These are phyloP conservation scores for Tenebrosternarchus preto DNA, from an alignment of 2,113 vertebrate species.

Conservation along the genomic window DNA sequence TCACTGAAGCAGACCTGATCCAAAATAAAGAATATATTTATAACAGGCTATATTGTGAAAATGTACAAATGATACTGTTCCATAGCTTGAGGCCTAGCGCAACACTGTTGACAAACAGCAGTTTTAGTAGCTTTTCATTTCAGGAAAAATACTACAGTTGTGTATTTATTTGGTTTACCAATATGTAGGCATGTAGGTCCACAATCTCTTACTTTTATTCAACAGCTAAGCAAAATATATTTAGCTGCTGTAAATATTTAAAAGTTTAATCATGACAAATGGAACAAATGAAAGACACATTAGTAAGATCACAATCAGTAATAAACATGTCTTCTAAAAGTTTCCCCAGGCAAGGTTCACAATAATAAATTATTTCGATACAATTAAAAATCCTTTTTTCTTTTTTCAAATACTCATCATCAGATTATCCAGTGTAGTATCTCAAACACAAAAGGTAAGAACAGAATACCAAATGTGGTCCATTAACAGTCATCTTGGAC, in stretches of 20 bases:
- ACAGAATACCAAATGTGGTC: background rate
- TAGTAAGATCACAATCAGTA: constrained; percentile 11
- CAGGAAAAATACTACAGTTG: background rate
- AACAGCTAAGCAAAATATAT: background rate
- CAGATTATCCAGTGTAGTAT: background rate
- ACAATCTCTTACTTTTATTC: background rate
- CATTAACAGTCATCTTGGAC: background rate
- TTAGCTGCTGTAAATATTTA: background rate
- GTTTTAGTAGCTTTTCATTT: background rate
- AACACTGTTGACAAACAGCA: background rate
- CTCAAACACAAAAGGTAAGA: background rate
- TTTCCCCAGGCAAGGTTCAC: background rate
- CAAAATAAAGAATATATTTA: background rate
- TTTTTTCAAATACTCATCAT: background rate
- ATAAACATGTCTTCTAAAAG: background rate
- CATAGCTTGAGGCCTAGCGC: background rate
- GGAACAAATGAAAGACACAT: background rate
- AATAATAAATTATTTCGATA: constrained; percentile 21
- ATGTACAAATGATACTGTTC: background rate
- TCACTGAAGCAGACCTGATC: background rate
- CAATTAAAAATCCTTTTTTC: background rate
- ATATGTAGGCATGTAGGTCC: background rate
- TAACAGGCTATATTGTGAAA: background rate
- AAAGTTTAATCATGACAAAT: background rate
- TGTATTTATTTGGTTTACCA: background rate